Evolutionary conservation across 2,888 invertebrate genomes (phyloP).

Genomic region (Atethmia centrago): DNA sequence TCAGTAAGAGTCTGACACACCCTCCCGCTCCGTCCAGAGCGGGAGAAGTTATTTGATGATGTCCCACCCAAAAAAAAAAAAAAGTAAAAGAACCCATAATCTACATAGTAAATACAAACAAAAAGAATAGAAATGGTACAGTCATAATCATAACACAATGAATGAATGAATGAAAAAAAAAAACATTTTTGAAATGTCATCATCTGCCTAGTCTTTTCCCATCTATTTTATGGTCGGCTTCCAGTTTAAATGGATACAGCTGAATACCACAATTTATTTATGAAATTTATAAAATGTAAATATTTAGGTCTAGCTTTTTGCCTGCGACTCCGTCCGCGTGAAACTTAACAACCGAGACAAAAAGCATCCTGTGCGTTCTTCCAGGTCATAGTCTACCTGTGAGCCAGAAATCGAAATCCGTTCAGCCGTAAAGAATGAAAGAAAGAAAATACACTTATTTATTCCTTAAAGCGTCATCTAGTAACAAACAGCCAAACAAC

Average conservation of each 20-base stretch:
- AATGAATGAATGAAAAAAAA: too few relatives aligned
- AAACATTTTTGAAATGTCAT: too few relatives aligned
- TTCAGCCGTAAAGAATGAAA: conserved; percentile 4
- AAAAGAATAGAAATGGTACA: conserved; percentile 17
- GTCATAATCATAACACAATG: conserved; percentile 1
- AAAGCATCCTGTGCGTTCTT: background rate
- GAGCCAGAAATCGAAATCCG: background rate
- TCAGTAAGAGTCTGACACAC: too few relatives aligned
- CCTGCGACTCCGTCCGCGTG: too few relatives aligned
- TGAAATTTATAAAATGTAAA: too few relatives aligned
- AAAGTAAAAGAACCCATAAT: background rate
- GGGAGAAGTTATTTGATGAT: too few relatives aligned
- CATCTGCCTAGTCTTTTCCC: too few relatives aligned
- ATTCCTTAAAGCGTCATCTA: conserved; percentile 1
- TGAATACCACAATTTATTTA: too few relatives aligned
- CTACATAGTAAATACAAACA: conserved; percentile 5
- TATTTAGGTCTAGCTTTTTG: background rate
- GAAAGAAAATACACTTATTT: background rate
- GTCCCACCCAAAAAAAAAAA: too few relatives aligned
- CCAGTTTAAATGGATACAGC: too few relatives aligned
- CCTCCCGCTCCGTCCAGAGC: too few relatives aligned
- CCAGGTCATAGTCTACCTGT: background rate
- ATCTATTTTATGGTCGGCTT: too few relatives aligned
- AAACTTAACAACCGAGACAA: background rate
- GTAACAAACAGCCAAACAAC: conserved; percentile 24